These are phyloP conservation scores for Rapana venosa DNA, from an alignment of 2,888 invertebrate genomes.

Conservation along the genomic window DNA sequence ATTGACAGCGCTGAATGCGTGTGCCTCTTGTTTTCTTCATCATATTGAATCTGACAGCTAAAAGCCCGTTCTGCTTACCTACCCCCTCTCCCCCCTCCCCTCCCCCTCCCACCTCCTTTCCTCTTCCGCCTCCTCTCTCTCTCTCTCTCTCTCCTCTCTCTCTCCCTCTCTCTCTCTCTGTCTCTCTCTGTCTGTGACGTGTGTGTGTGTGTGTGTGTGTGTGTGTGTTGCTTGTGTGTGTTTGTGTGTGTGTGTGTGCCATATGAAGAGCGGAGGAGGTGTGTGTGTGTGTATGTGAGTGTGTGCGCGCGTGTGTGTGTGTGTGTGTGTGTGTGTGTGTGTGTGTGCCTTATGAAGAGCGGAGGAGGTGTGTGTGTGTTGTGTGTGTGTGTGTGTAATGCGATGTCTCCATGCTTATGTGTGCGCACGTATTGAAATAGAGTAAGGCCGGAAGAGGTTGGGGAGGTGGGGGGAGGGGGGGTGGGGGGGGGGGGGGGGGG, in stretches of 20 bases:
- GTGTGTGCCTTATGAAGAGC: not conserved
- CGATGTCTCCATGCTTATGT: too few relatives aligned
- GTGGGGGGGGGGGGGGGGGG: not conserved
- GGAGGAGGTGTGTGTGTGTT: not conserved
- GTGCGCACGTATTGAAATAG: too few relatives aligned
- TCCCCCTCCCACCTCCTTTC: not conserved
- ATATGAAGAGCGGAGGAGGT: not conserved
- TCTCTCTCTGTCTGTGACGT: not conserved
- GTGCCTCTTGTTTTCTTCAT: too few relatives aligned
- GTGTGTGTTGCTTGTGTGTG: constrained; percentile 11
- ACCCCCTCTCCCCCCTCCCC: not conserved
- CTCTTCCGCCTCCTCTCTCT: not conserved
- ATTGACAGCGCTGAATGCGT: too few relatives aligned
- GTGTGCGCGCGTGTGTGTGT: constrained; percentile 17
- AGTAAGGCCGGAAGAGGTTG: too few relatives aligned
- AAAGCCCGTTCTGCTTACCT: too few relatives aligned
- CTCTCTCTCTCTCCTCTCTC: not conserved
- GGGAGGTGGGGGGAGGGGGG: not conserved
- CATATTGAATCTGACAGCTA: too few relatives aligned
- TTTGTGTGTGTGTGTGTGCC: constrained; percentile 4
- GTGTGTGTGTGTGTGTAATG: not conserved
- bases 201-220: constrained; percentile 26
- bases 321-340: constrained; percentile 12
- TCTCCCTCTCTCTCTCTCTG: too few relatives aligned
- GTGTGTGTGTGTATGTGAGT: constrained; percentile 19